These are phyloP conservation scores for Parauchenoglanis punctatus DNA, from an alignment of 2,797 vertebrate genomes.

Conservation along the genomic window DNA sequence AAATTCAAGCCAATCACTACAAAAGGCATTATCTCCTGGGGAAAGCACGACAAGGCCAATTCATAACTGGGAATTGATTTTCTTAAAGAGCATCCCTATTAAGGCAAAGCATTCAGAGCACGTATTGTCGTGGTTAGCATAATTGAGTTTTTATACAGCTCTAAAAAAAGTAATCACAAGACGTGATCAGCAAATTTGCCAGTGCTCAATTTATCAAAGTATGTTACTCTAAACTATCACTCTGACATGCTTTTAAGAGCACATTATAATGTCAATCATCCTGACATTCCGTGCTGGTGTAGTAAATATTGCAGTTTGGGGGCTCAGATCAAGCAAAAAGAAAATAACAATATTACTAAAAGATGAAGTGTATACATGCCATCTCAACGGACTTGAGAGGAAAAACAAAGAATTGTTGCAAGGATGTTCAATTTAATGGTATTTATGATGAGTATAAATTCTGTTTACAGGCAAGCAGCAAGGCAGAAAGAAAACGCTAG, in stretches of 20 bases:
- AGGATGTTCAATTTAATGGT: not conserved
- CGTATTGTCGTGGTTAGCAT: constrained; percentile 52
- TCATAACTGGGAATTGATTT: constrained; percentile 64
- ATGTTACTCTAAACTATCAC: constrained; percentile 32
- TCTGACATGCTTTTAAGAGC: not conserved
- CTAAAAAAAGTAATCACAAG: constrained; percentile 57
- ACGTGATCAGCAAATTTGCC: constrained; percentile 52
- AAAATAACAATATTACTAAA: not conserved
- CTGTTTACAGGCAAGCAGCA: not conserved
- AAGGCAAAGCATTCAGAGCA: constrained; percentile 50
- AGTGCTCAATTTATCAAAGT: constrained; percentile 39
- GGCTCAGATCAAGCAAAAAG: not conserved
- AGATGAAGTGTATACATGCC: not conserved
- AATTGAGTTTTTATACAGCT: constrained; percentile 59
- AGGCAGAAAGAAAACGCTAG: not conserved
- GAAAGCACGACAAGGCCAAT: constrained; percentile 57
- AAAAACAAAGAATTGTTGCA: not conserved
- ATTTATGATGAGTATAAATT: not conserved
- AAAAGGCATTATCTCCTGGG: constrained; percentile 57
- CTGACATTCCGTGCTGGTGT: not conserved
- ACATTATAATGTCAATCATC: not conserved
- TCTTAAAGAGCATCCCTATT: constrained; percentile 41
- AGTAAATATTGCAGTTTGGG: not conserved
- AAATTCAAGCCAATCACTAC: constrained; percentile 47
- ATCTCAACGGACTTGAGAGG: no score